phyloP scores from a whole-genome alignment of 2,797 vertebrate species.

The Lateolabrax maculatus region DNA sequence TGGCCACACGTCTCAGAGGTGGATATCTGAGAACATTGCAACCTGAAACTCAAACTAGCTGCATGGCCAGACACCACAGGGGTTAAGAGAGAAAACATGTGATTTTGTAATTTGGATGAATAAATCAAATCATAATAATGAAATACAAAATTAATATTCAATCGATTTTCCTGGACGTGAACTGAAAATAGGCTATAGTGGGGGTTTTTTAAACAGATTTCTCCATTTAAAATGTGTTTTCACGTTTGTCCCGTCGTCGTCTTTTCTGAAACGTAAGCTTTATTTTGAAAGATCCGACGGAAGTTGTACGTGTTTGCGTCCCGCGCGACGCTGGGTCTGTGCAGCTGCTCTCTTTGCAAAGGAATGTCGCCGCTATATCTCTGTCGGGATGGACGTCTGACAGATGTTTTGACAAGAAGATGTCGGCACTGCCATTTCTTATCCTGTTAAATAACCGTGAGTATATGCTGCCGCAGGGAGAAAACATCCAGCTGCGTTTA shows the following conservation, averaged over 20 bases:
- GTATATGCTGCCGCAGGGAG: slow-evolving; percentile 35
- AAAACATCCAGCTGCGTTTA: neutral
- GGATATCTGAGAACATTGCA: neutral
- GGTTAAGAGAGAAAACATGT: neutral
- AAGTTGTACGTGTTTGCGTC: neutral
- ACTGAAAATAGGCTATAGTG: too few relatives aligned
- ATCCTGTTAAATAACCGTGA: slow-evolving; percentile 53
- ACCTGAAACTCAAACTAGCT: neutral
- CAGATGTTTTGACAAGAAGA: slow-evolving; percentile 59
- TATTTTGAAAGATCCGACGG: slow-evolving; percentile 65
- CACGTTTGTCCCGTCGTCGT: too few relatives aligned
- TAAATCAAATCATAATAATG: too few relatives aligned
- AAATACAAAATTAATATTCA: too few relatives aligned
- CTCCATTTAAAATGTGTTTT: neutral
- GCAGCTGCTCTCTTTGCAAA: slow-evolving; percentile 50
- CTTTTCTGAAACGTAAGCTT: neutral
- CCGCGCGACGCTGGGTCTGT: neutral
- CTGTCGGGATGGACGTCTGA: slow-evolving; percentile 62
- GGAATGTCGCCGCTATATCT: slow-evolving; percentile 70
- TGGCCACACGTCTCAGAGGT: neutral
- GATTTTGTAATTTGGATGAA: neutral
- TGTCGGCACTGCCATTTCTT: slow-evolving; percentile 35
- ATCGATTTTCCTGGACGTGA: too few relatives aligned
- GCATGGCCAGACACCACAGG: neutral
- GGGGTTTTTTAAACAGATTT: neutral